Evolutionary conservation across 2,888 invertebrate species (phyloP).

Genomic region (Trichogramma evanescens): DNA sequence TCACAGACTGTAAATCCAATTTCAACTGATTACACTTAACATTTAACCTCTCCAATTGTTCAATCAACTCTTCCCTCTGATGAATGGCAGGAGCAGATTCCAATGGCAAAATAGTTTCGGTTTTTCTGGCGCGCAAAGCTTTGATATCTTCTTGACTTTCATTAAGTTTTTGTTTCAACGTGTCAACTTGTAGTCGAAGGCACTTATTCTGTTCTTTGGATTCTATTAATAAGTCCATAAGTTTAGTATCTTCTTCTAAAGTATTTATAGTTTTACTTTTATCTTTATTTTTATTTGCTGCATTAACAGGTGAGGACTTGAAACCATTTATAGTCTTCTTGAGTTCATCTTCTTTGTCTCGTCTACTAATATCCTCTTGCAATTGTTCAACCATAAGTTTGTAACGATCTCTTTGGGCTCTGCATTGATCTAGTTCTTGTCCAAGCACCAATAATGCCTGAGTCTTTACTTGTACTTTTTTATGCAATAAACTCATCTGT

Average conservation of each 20-base stretch:
- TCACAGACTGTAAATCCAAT: slow-evolving; percentile 66
- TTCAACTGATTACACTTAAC: slow-evolving; percentile 68
- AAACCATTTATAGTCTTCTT: slow-evolving; percentile 27
- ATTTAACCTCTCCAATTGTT: slow-evolving; percentile 59
- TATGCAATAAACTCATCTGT: slow-evolving; percentile 28
- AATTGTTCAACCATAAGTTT: slow-evolving; percentile 75
- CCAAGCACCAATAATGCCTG: slow-evolving; percentile 75
- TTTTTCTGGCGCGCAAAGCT: slow-evolving; percentile 52
- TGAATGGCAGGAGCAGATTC: slow-evolving; percentile 50
- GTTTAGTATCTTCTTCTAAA: slow-evolving; percentile 27
- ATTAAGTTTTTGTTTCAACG: slow-evolving; percentile 62
- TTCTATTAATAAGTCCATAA: slow-evolving; percentile 41
- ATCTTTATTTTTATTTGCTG: background rate
- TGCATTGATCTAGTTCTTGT: slow-evolving; percentile 69
- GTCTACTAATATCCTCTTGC: slow-evolving; percentile 52
- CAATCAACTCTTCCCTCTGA: slow-evolving; percentile 62
- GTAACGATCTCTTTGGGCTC: slow-evolving; percentile 72
- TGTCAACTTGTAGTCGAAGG: slow-evolving; percentile 58
- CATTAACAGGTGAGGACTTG: background rate
- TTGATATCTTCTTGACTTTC: slow-evolving; percentile 66
- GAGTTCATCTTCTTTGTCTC: slow-evolving; percentile 39
- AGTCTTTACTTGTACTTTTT: slow-evolving; percentile 71
- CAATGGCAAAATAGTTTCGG: slow-evolving; percentile 30
- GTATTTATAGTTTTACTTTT: slow-evolving; percentile 7
- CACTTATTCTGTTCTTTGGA: slow-evolving; percentile 52